Percentiles rank a stretch among this genome's conserved stretches.
These are phyloP conservation scores for Probaryconus sp. DNA, from an alignment of 1,140 invertebrate species.

Conservation along the genomic window DNA sequence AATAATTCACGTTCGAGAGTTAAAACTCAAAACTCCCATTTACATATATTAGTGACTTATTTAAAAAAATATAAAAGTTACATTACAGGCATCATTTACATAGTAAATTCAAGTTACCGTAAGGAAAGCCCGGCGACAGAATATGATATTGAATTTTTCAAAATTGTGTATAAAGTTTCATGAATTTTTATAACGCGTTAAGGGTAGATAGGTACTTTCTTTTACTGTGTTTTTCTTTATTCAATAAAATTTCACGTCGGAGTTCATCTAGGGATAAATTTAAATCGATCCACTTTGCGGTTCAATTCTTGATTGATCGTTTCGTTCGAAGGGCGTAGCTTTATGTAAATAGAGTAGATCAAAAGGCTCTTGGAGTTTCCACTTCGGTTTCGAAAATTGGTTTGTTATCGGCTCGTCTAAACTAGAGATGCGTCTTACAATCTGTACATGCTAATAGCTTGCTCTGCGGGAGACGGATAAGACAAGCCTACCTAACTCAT, in stretches of 20 bases:
- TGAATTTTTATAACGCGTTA: conserved; percentile 41
- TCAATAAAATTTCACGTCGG: conserved; percentile 35
- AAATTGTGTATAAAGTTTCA: conserved; percentile 28
- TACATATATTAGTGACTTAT: conserved; percentile 37
- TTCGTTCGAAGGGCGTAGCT: conserved; percentile 38
- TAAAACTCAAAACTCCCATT: conserved; percentile 38
- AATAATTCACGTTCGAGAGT: not conserved
- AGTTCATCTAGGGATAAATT: conserved; percentile 39
- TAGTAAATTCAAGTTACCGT: conserved; percentile 15
- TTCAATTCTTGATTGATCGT: conserved; percentile 64
- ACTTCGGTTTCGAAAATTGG: conserved; percentile 35
- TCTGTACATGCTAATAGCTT: conserved; percentile 50
- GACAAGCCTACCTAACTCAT: conserved; percentile 15
- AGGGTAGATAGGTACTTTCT: not conserved
- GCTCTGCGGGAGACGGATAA: conserved; percentile 17
- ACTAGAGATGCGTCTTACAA: conserved; percentile 28
- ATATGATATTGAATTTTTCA: conserved; percentile 42
- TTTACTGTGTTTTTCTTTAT: conserved; percentile 27
- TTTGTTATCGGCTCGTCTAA: conserved; percentile 24
- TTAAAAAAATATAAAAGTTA: conserved; percentile 24
- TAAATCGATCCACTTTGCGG: conserved; percentile 23
- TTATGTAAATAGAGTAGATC: conserved; percentile 65
- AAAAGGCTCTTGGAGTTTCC: conserved; percentile 52
- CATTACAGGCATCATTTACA: conserved; percentile 36
- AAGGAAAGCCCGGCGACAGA: conserved; percentile 23